These are phyloP conservation scores for Antitype chi DNA, from an alignment of 2,888 invertebrate genomes.

Conservation along the genomic window DNA sequence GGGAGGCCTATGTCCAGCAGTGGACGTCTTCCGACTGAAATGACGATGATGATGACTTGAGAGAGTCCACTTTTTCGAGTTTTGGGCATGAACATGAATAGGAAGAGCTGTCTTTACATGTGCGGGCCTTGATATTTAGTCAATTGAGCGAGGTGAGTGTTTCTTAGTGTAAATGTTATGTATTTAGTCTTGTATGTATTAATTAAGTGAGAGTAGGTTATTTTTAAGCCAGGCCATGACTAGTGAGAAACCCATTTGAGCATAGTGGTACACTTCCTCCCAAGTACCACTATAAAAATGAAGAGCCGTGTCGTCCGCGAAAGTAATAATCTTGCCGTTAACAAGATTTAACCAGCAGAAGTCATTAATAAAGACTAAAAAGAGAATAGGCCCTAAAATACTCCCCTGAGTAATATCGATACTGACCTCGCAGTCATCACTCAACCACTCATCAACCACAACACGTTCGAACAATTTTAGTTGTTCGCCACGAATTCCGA, in stretches of 20 bases:
- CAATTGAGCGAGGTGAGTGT: background rate
- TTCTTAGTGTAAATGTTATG: background rate
- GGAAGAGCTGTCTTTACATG: background rate
- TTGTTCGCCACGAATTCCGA: background rate
- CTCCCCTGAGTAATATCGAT: constrained; percentile 14
- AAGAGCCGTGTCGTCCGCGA: constrained; percentile 45
- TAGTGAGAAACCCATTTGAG: too few relatives aligned
- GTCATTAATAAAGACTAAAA: constrained; percentile 32
- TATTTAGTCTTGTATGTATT: too few relatives aligned
- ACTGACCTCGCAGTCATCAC: constrained; percentile 15
- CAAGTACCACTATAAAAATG: constrained; percentile 19
- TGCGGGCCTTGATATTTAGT: background rate
- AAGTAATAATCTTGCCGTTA: constrained; percentile 21
- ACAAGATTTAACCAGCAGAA: constrained; percentile 9
- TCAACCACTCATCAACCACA: background rate
- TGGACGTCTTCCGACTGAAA: too few relatives aligned
- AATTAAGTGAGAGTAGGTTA: too few relatives aligned
- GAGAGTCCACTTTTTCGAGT: background rate
- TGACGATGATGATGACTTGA: too few relatives aligned
- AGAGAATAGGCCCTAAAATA: background rate
- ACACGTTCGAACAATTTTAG: background rate
- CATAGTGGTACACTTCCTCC: too few relatives aligned
- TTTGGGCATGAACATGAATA: background rate
- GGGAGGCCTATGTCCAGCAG: too few relatives aligned
- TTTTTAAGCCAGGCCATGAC: too few relatives aligned